Conservation (phyloP, 2,888 invertebrate species). For the Agrilus mali region DNA sequence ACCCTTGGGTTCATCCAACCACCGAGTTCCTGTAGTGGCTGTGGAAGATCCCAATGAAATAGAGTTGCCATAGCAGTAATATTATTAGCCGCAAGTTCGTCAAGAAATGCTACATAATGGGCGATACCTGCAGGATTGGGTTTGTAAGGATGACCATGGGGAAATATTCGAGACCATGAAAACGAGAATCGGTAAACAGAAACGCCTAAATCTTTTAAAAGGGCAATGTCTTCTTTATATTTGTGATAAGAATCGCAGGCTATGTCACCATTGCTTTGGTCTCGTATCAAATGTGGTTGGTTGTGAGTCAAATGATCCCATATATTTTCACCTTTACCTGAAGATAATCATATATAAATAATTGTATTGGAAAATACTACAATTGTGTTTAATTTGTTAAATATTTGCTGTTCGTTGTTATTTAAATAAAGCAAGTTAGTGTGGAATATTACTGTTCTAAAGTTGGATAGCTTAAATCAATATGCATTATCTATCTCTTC, state of each 20-base stretch:
- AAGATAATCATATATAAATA: constrained; percentile 1
- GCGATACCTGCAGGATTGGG: constrained; percentile 46
- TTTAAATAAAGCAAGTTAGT: no score
- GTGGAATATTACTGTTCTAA: no score
- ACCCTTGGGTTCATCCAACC: constrained; percentile 40
- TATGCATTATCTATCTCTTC: no score
- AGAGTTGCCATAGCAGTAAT: constrained; percentile 42
- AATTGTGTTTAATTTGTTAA: no score
- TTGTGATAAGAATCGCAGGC: constrained; percentile 55
- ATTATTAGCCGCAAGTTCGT: constrained; percentile 37
- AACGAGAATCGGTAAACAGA: constrained; percentile 45
- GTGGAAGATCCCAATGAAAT: constrained; percentile 44
- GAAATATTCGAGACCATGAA: constrained; percentile 57
- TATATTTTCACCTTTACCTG: constrained; percentile 49
- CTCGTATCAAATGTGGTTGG: constrained; percentile 37
- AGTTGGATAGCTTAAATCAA: no score
- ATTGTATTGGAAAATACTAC: neutral
- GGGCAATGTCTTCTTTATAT: constrained; percentile 44
- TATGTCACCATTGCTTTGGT: constrained; percentile 44
- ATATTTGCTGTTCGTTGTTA: no score
- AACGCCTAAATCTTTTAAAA: constrained; percentile 44
- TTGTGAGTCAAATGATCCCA: constrained; percentile 53
- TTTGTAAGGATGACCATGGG: constrained; percentile 39
- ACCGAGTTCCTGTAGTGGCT: constrained; percentile 30
- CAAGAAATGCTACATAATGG: constrained; percentile 49